Percentiles rank a stretch among this genome's conserved stretches.
Evolutionary conservation across 2,797 vertebrate species (phyloP).

Genomic region (Tinamus major): DNA sequence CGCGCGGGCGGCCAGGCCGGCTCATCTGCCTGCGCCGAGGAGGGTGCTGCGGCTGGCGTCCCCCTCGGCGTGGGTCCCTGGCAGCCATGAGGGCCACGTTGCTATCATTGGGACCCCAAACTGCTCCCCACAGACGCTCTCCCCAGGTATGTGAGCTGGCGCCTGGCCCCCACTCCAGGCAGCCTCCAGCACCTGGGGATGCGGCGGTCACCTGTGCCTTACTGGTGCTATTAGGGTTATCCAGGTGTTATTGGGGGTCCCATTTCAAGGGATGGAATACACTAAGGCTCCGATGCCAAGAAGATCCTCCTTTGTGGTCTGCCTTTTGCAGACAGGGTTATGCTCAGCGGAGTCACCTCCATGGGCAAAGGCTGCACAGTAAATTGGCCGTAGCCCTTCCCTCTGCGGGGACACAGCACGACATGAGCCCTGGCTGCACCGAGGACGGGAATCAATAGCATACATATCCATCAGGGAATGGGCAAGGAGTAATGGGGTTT

Average conservation of each 20-base stretch:
- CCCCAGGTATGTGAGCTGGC: neutral
- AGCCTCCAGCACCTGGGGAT: neutral
- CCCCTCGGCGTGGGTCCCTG: neutral
- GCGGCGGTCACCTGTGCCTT: accelerated
- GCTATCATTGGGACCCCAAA: neutral
- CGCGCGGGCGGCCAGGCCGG: neutral
- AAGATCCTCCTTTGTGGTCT: neutral
- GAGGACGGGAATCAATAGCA: neutral
- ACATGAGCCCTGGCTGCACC: accelerated
- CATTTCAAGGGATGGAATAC: neutral
- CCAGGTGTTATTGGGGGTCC: neutral
- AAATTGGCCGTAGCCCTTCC: neutral
- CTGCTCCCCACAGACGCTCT: accelerated
- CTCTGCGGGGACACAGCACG: accelerated
- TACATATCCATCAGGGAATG: neutral
- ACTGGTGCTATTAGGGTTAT: neutral
- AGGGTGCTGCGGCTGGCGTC: neutral
- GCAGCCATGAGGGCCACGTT: neutral
- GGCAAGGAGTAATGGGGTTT: neutral
- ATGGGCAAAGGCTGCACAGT: accelerated
- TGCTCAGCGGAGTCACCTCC: neutral
- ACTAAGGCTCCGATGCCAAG: accelerated
- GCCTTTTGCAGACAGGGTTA: accelerated
- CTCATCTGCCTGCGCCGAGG: too few species aligned
- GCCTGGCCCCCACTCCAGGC: neutral